Conservation (phyloP, 2,888 invertebrate species). For the Drosophila kanekoi region DNA sequence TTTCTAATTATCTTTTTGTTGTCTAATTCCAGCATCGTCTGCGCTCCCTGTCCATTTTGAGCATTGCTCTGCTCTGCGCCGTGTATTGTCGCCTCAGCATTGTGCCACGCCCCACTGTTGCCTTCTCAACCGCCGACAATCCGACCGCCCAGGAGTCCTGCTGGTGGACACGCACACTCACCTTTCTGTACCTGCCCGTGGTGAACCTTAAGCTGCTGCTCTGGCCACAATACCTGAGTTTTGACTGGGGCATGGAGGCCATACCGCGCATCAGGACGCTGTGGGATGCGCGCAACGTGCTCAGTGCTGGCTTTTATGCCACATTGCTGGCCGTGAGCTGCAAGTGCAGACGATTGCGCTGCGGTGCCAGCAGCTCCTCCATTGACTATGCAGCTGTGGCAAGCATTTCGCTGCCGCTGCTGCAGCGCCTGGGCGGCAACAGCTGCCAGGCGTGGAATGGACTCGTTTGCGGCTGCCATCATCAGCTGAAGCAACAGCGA, state of each 20-base stretch:
- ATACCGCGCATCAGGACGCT: slow-evolving; percentile 93
- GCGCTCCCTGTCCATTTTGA: slow-evolving; percentile 89
- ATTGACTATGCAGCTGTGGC: slow-evolving; percentile 56
- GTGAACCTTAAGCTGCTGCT: slow-evolving; percentile 95
- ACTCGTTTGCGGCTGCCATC: slow-evolving; percentile 79
- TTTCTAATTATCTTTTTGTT: slow-evolving; percentile 73
- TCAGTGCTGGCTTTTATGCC: slow-evolving; percentile 91
- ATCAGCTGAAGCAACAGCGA: slow-evolving; percentile 20
- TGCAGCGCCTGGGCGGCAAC: slow-evolving; percentile 78
- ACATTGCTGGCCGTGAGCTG: slow-evolving; percentile 82
- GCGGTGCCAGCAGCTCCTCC: slow-evolving; percentile 11
- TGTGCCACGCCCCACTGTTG: slow-evolving; percentile 89
- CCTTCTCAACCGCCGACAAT: slow-evolving; percentile 97
- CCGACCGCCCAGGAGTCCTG: slow-evolving; percentile 93
- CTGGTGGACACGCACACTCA: slow-evolving; percentile 93
- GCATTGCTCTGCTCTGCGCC: slow-evolving; percentile 88
- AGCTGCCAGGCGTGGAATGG: slow-evolving; percentile 90
- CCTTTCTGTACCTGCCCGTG: slow-evolving; percentile 96
- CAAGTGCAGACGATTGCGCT: slow-evolving; percentile 37
- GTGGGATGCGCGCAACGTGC: slow-evolving; percentile 92
- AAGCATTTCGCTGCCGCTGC: slow-evolving; percentile 51
- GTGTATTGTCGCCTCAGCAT: slow-evolving; percentile 91
- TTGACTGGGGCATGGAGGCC: slow-evolving; percentile 99
- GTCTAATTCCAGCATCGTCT: slow-evolving; percentile 87
- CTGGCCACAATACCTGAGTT: slow-evolving; percentile 95